Conservation (phyloP, 1,140 invertebrate genomes). For the Scylla paramamosain region DNA sequence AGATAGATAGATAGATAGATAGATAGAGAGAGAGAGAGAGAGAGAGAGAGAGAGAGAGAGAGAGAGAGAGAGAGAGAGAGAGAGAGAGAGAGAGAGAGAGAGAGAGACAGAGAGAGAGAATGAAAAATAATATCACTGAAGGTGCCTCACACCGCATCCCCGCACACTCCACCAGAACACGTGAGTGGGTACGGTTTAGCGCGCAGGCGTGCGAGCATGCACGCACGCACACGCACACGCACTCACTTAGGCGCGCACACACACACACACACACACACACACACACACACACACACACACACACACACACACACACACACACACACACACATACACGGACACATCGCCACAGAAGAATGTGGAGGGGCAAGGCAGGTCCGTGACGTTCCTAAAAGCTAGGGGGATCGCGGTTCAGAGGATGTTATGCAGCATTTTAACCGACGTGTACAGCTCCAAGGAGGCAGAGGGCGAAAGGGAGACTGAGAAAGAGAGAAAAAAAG, state of each 20-base stretch:
- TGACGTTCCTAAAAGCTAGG: background rate
- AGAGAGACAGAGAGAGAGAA: constrained; percentile 15
- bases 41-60: constrained; percentile 14
- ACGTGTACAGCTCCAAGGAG: background rate
- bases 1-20: background rate
- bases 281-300: background rate
- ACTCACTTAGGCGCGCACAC: background rate
- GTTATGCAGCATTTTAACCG: constrained; percentile 10
- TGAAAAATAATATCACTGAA: background rate
- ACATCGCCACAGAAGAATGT: background rate
- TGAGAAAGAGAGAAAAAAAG: constrained; percentile 41
- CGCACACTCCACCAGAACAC: background rate
- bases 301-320: constrained; percentile 11
- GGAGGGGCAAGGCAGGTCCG: background rate
- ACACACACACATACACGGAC: background rate
- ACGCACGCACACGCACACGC: background rate
- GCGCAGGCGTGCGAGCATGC: background rate
- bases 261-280: background rate
- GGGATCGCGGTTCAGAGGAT: background rate
- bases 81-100: constrained; percentile 24
- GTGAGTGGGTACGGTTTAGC: background rate
- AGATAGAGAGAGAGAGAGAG: constrained; percentile 34
- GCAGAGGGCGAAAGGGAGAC: constrained; percentile 18
- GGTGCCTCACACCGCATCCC: background rate
- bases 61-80: constrained; percentile 1